Percentiles rank a stretch among this genome's conserved stretches.
Conservation (phyloP, 2,888 invertebrate genomes). For the Eristalinus sepulchralis region DNA sequence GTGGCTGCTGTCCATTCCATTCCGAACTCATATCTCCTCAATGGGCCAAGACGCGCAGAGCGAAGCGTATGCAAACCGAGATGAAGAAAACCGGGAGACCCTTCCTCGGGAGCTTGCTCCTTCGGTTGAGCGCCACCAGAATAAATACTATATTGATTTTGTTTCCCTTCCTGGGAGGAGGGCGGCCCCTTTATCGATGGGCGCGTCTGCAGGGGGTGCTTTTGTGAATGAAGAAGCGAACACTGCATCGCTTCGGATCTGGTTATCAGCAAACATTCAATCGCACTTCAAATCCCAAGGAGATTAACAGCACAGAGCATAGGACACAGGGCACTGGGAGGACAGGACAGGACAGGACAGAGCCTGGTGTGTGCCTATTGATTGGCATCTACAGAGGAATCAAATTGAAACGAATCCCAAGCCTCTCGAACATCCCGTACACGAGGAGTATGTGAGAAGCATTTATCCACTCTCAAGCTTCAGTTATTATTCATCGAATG, state of each 20-base stretch:
- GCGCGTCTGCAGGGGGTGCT: background rate
- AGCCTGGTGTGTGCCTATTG: constrained; percentile 7
- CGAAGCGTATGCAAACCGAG: background rate
- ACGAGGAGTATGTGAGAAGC: background rate
- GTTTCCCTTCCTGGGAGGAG: background rate
- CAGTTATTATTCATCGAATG: constrained; percentile 46
- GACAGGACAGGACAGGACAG: background rate
- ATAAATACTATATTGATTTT: constrained; percentile 48
- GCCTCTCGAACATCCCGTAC: background rate
- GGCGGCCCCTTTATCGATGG: background rate
- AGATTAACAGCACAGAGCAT: constrained; percentile 17
- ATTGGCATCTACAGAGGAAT: constrained; percentile 26
- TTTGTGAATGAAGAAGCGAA: constrained; percentile 35
- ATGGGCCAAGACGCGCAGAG: background rate
- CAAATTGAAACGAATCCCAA: background rate
- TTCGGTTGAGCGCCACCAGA: constrained; percentile 2
- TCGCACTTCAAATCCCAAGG: constrained; percentile 5
- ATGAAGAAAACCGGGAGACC: background rate
- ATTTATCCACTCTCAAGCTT: background rate
- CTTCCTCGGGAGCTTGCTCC: constrained; percentile 14
- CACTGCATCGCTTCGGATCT: constrained; percentile 20
- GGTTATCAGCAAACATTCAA: background rate
- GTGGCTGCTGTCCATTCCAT: background rate
- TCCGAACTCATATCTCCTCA: background rate
- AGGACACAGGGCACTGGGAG: constrained; percentile 4